phyloP scores from a whole-genome alignment of 2,113 vertebrate species.

The Sylvia atricapilla region DNA sequence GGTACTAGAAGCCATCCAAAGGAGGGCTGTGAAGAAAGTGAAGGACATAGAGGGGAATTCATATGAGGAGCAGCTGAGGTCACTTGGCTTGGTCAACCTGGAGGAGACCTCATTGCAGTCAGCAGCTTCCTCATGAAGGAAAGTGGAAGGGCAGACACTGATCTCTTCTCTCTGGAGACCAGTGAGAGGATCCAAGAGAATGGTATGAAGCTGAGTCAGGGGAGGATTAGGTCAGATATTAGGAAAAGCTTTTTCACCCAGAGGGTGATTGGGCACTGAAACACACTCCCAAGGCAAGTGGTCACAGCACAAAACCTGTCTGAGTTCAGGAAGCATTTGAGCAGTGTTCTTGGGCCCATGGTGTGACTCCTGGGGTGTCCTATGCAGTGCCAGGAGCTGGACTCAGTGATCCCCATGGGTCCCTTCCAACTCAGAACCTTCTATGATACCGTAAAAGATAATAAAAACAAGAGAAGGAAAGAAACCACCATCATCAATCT shows the following conservation, averaged over 20 bases:
- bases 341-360: accelerated
- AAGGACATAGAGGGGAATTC: neutral
- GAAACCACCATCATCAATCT: neutral
- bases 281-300: too few species aligned
- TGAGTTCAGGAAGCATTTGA: neutral
- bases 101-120: neutral
- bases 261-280: neutral
- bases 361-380: neutral
- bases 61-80: neutral
- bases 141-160: neutral
- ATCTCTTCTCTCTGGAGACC: neutral
- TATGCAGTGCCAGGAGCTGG: neutral
- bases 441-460: neutral
- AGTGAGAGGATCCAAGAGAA: neutral
- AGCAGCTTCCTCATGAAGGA: neutral
- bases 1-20: neutral
- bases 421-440: neutral
- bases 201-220: neutral
- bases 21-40: neutral
- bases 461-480: neutral
- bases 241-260: neutral
- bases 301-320: neutral
- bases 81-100: neutral
- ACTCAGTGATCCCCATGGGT: neutral
- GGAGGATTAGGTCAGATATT: neutral